phyloP scores from a whole-genome alignment of 2,888 invertebrate genomes.

The Macrophya alboannulata region DNA sequence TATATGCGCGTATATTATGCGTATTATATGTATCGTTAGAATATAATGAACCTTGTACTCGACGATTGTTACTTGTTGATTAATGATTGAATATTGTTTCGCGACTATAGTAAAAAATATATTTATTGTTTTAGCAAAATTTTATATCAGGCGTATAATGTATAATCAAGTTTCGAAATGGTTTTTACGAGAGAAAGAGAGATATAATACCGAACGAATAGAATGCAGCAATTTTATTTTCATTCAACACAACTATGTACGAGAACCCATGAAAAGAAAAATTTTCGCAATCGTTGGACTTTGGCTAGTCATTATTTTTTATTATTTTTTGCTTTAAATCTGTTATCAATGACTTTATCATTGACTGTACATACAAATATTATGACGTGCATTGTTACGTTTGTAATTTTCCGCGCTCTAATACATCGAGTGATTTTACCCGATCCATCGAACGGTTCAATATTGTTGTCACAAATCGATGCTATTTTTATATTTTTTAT shows the following conservation, averaged over 20 bases:
- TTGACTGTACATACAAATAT: background rate
- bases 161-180: background rate
- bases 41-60: slow-evolving; percentile 11
- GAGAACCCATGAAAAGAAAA: background rate
- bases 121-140: background rate
- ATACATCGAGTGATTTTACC: background rate
- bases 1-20: too few relatives aligned
- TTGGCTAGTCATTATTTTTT: background rate
- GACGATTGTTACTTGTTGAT: background rate
- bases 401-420: background rate
- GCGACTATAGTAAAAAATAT: background rate
- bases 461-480: background rate
- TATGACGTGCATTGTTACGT: background rate
- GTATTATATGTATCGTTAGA: too few relatives aligned
- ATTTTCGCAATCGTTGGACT: slow-evolving; percentile 4
- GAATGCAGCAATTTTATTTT: background rate
- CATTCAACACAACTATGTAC: background rate
- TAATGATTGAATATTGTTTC: background rate
- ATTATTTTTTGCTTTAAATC: background rate
- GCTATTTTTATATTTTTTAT: background rate
- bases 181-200: background rate
- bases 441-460: background rate
- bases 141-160: background rate
- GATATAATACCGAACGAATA: background rate
- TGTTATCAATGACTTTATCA: background rate